Percentiles rank a stretch among this genome's conserved stretches.
Evolutionary conservation across 2,113 vertebrate genomes (phyloP).

Genomic region (Ranitomeya imitator): DNA sequence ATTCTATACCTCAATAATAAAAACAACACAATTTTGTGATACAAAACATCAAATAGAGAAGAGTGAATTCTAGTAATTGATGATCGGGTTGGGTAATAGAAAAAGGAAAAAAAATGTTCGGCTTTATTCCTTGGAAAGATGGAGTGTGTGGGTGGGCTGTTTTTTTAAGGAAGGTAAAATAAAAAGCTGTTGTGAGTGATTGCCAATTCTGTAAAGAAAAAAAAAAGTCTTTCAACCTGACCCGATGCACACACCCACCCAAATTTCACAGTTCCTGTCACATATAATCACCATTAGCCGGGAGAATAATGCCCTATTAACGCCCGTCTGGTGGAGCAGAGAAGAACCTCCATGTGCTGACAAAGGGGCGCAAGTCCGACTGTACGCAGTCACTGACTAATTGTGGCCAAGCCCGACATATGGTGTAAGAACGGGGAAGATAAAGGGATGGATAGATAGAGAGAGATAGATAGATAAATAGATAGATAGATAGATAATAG

Average conservation of each 20-base stretch:
- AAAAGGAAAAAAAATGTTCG: constrained; percentile 15
- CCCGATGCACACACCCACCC: constrained; percentile 57
- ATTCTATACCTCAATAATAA: constrained; percentile 29
- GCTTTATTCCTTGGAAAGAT: not conserved
- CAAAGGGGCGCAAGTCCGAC: constrained; percentile 55
- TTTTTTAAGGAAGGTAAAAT: not conserved
- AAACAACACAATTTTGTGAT: too few species aligned
- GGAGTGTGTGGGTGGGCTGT: constrained; percentile 53
- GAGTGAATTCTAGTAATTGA: too few species aligned
- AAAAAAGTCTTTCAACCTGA: constrained; percentile 60
- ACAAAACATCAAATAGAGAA: too few species aligned
- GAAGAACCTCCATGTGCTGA: not conserved
- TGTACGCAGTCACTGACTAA: not conserved
- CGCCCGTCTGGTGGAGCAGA: constrained; percentile 20
- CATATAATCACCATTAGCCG: constrained; percentile 59
- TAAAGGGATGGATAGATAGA: not conserved
- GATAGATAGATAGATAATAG: constrained; percentile 16
- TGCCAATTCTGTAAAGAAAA: constrained; percentile 32
- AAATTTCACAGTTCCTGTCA: constrained; percentile 63
- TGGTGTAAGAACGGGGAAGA: not conserved
- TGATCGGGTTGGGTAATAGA: not conserved
- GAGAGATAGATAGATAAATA: not conserved
- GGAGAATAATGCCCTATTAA: constrained; percentile 58
- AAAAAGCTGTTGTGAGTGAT: constrained; percentile 44
- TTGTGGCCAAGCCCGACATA: not conserved